Base-by-base conservation (phyloP, 2,888 invertebrate genomes). In the Antheraea yamamai region DNA sequence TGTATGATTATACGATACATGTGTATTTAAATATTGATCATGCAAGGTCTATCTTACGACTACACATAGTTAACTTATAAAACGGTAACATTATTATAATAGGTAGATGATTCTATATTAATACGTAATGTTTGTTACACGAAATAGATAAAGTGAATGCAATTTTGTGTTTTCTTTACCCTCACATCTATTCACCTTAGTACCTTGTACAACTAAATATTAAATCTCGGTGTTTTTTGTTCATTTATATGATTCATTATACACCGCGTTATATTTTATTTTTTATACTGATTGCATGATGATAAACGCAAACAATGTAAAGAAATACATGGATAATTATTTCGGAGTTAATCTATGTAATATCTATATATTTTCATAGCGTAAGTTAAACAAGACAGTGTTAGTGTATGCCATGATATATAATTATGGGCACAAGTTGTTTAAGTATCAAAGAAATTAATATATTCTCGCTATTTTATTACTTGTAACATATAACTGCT, bases 81-180 rank as follows among this genome's bases (percentile, higher is more conserved):
- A 87, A 84, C 81, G 86, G 88, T 91, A 89, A 88, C 16, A 35
- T 85, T 89, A 72, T 87, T 12, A 7, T 86, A 88, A 88, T 91
- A 92, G 85, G 84, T 88, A 89, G 90, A 88, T 84, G 86, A 91
- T 87, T 89, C 87, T 88, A 87, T 87, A 84, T 85, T 87, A 84
- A 83, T 84, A 84, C 88, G 89, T 89, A 93, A 93, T 92, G 92
- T 94, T 95, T 94, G 94, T 94, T 94, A 95, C 93, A 94, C 93
- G 84, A 93, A 94, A 94, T 94, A 94, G 93, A 94, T 88, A 87
- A 88, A 88, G 80, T 85, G 80, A 88, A 86, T 81, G 82, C 83
- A 84, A 80, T 78, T 72, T 81, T 81, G 81, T 85, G 82, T 87
- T 82, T 86, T 80, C 61, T 75, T 75, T 75, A 18, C 52, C 55